Evolutionary conservation across 2,888 invertebrate species (phyloP).

Genomic region (Eupithecia exiguata): DNA sequence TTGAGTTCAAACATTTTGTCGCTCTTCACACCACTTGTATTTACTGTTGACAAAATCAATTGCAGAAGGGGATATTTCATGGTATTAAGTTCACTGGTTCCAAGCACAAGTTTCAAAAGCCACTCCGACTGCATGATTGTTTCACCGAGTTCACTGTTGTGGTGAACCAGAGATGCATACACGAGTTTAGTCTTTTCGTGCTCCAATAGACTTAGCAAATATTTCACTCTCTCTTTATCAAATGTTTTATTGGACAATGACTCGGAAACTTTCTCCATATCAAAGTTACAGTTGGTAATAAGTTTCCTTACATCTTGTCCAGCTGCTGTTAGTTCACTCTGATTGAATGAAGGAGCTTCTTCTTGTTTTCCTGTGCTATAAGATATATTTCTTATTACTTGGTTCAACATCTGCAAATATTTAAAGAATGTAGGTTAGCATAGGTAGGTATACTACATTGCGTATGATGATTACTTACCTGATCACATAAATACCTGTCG

Average conservation of each 20-base stretch:
- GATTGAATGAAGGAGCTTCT: background rate
- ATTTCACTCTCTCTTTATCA: constrained; percentile 50
- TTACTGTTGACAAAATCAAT: constrained; percentile 56
- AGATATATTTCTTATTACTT: constrained; percentile 51
- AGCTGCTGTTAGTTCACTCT: constrained; percentile 36
- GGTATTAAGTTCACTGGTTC: constrained; percentile 67
- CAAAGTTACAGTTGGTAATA: constrained; percentile 52
- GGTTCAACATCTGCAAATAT: constrained; percentile 53
- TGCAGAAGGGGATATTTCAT: constrained; percentile 64
- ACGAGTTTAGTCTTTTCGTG: constrained; percentile 55
- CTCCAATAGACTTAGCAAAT: constrained; percentile 50
- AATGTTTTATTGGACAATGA: constrained; percentile 47
- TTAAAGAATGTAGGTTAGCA: background rate
- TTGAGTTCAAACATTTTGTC: constrained; percentile 61
- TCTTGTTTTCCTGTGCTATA: constrained; percentile 40
- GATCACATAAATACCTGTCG: too few relatives aligned
- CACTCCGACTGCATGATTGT: constrained; percentile 62
- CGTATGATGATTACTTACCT: too few relatives aligned
- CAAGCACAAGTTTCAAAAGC: constrained; percentile 63
- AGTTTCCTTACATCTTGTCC: constrained; percentile 56
- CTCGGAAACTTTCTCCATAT: constrained; percentile 49
- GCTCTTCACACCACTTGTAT: constrained; percentile 47
- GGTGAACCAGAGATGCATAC: constrained; percentile 53
- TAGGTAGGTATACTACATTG: too few relatives aligned
- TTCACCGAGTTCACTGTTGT: constrained; percentile 61